Evolutionary conservation across 2,113 vertebrate species (phyloP).

Genomic region (Ariopsis seemanni): DNA sequence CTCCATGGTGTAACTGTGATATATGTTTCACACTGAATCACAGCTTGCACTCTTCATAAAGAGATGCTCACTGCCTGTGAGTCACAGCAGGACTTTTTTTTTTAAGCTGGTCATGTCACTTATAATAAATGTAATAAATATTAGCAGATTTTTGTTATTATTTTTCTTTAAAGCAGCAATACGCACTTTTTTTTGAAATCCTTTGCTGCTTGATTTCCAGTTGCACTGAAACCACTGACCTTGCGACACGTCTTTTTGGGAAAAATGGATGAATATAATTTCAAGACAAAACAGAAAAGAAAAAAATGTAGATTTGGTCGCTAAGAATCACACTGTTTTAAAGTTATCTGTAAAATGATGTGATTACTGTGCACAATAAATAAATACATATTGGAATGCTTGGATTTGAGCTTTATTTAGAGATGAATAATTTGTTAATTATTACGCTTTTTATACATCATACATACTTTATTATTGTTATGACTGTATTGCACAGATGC

Average conservation of each 20-base stretch:
- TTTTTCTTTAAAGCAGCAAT: background rate
- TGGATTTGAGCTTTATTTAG: too few species aligned
- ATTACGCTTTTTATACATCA: too few species aligned
- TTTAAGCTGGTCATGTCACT: too few species aligned
- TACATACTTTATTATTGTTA: too few species aligned
- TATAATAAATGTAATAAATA: background rate
- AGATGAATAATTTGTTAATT: too few species aligned
- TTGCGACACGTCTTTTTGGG: background rate
- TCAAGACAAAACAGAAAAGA: background rate
- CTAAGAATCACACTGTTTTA: background rate
- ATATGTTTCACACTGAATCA: background rate
- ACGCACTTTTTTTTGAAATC: background rate
- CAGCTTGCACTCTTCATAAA: background rate
- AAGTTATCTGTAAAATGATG: background rate
- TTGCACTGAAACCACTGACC: background rate
- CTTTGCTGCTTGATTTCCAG: background rate
- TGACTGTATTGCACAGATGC: too few species aligned
- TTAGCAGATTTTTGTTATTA: background rate
- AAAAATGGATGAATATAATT: background rate
- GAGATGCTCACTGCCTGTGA: background rate
- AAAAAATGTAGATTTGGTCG: background rate
- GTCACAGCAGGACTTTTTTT: background rate
- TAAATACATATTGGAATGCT: too few species aligned
- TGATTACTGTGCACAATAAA: background rate
- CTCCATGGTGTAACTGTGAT: background rate